These are phyloP conservation scores for Resseliella maxima DNA, from an alignment of 2,888 invertebrate genomes.

Conservation along the genomic window DNA sequence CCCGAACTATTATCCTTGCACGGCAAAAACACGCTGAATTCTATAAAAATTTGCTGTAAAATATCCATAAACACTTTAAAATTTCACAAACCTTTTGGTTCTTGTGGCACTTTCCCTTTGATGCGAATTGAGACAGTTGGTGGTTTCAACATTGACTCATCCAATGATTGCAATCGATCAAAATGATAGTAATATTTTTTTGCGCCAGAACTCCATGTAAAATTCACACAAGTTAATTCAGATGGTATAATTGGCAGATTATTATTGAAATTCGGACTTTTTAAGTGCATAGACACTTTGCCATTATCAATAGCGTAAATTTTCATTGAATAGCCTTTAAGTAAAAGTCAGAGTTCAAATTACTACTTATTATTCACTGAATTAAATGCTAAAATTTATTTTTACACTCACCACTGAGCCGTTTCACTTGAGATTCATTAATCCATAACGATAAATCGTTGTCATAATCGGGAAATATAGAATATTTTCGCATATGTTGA, in stretches of 20 bases:
- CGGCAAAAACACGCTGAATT: slow-evolving; percentile 88
- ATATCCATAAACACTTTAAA: slow-evolving; percentile 56
- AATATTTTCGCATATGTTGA: slow-evolving; percentile 40
- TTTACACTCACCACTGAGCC: slow-evolving; percentile 81
- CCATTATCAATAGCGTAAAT: slow-evolving; percentile 92
- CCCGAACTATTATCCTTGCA: slow-evolving; percentile 90
- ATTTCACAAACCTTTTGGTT: slow-evolving; percentile 80
- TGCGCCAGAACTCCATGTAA: slow-evolving; percentile 87
- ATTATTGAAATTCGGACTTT: slow-evolving; percentile 90
- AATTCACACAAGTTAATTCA: slow-evolving; percentile 90
- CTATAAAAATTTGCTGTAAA: slow-evolving; percentile 67
- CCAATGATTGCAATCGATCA: slow-evolving; percentile 84
- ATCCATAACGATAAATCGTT: slow-evolving; percentile 86
- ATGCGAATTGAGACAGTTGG: slow-evolving; percentile 90
- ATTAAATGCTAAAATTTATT: slow-evolving; percentile 48
- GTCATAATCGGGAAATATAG: slow-evolving; percentile 55
- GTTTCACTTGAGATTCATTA: slow-evolving; percentile 89
- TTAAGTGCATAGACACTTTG: slow-evolving; percentile 83
- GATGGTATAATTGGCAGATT: slow-evolving; percentile 91
- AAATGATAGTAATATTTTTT: slow-evolving; percentile 85
- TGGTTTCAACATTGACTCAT: slow-evolving; percentile 84
- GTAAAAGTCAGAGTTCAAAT: slow-evolving; percentile 30
- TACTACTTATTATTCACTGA: too few relatives aligned
- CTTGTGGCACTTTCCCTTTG: slow-evolving; percentile 85
- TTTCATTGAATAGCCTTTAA: slow-evolving; percentile 83